Evolutionary conservation across 2,797 vertebrate genomes (phyloP).

Genomic region (Bradypodion ventrale): DNA sequence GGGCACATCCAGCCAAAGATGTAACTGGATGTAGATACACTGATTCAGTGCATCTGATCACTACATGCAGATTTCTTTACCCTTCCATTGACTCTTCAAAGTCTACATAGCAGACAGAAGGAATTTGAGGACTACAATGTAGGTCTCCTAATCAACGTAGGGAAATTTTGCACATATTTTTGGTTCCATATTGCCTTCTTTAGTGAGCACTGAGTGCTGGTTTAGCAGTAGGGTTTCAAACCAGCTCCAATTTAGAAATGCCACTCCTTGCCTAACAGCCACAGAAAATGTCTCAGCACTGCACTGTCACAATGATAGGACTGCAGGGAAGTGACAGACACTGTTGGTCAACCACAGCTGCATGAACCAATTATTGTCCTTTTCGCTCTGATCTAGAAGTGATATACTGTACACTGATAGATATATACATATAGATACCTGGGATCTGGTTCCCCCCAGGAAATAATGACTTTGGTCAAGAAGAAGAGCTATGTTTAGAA

Average conservation of each 20-base stretch:
- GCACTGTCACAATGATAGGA: neutral
- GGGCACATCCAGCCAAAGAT: neutral
- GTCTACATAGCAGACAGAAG: constrained; percentile 21
- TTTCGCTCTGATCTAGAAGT: neutral
- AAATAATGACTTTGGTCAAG: neutral
- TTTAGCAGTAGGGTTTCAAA: neutral
- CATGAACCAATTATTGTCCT: neutral
- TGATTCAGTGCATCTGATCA: constrained; percentile 17
- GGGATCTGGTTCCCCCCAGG: neutral
- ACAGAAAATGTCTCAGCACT: neutral
- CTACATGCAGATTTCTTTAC: neutral
- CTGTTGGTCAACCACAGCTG: neutral
- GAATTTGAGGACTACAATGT: neutral
- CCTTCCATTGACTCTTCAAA: neutral
- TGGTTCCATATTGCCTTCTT: neutral
- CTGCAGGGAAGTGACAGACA: too few relatives aligned
- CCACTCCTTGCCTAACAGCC: neutral
- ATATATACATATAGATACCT: too few relatives aligned
- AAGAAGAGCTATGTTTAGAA: neutral
- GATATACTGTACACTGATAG: neutral
- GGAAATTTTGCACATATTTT: neutral
- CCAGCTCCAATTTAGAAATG: neutral
- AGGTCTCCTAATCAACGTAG: neutral
- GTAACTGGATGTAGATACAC: neutral
- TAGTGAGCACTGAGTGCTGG: neutral